Evolutionary conservation across 2,888 invertebrate species (phyloP).

Genomic region (Thymelicus acteon): DNA sequence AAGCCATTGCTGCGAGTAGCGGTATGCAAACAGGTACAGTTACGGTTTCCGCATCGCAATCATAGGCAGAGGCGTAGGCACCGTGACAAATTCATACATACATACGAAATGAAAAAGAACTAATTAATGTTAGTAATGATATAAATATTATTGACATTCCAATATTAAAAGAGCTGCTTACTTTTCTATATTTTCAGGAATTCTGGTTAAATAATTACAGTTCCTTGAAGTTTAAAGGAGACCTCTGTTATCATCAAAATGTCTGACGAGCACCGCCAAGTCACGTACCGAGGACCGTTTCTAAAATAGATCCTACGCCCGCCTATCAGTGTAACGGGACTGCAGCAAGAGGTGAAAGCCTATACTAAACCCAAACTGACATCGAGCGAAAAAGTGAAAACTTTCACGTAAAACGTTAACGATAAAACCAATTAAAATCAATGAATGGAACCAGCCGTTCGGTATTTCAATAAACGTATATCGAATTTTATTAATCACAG

Average conservation of each 20-base stretch:
- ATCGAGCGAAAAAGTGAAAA: conserved; percentile 48
- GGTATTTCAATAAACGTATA: conserved; percentile 45
- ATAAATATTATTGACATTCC: too few species aligned
- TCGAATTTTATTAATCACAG: conserved; percentile 50
- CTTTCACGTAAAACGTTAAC: conserved; percentile 46
- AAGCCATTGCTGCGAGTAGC: conserved; percentile 65
- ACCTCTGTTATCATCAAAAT: conserved; percentile 9
- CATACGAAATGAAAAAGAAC: too few species aligned
- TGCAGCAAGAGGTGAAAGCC: conserved; percentile 44
- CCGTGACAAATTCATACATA: conserved; percentile 19
- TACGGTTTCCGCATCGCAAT: conserved; percentile 30
- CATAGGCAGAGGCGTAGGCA: conserved; percentile 10
- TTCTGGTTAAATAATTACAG: too few species aligned
- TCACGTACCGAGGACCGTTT: conserved; percentile 25
- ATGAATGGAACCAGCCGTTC: conserved; percentile 43
- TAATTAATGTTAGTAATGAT: too few species aligned
- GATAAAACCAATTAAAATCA: conserved; percentile 50
- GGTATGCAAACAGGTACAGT: conserved; percentile 62
- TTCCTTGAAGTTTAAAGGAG: neutral
- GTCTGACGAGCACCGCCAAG: conserved; percentile 20
- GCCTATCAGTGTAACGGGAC: conserved; percentile 29
- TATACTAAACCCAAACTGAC: conserved; percentile 35
- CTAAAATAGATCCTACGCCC: conserved; percentile 38
- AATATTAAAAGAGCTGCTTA: too few species aligned
- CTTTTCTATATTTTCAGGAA: too few species aligned